Conservation (phyloP, 2,113 vertebrate genomes). For the Stegostoma tigrinum region DNA sequence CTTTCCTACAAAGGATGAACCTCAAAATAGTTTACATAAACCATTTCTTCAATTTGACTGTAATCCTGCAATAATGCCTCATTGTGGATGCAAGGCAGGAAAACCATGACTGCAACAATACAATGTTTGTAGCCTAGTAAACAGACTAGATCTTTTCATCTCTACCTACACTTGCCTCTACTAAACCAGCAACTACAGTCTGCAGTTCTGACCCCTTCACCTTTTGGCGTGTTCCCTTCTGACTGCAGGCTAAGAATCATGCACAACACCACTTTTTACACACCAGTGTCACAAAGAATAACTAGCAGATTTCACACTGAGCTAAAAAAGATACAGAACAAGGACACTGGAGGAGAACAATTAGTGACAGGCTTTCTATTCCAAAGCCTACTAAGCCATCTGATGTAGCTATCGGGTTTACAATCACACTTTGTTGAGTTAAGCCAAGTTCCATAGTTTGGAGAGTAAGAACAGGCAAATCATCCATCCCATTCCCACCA, state of each 20-base stretch:
- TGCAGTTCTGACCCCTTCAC: background rate
- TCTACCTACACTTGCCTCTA: background rate
- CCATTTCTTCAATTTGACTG: background rate
- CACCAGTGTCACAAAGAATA: background rate
- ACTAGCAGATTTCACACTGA: background rate
- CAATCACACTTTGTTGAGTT: background rate
- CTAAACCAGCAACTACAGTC: background rate
- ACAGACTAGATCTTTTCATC: background rate
- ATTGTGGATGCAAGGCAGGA: background rate
- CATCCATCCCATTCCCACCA: background rate
- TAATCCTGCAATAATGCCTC: background rate
- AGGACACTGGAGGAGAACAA: background rate
- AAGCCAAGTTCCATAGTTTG: background rate
- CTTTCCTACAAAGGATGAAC: background rate
- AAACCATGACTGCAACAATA: background rate
- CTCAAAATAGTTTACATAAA: background rate
- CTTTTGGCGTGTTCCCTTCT: background rate
- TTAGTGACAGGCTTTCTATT: background rate
- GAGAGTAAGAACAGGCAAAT: background rate
- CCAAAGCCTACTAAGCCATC: background rate
- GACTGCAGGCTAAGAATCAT: background rate
- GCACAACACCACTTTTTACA: background rate
- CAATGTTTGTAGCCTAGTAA: background rate
- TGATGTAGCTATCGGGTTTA: background rate
- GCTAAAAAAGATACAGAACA: background rate